Percentiles rank a stretch among this genome's conserved stretches.
These are phyloP conservation scores for Corvus hawaiiensis DNA, from an alignment of 2,113 vertebrate genomes.

Conservation along the genomic window DNA sequence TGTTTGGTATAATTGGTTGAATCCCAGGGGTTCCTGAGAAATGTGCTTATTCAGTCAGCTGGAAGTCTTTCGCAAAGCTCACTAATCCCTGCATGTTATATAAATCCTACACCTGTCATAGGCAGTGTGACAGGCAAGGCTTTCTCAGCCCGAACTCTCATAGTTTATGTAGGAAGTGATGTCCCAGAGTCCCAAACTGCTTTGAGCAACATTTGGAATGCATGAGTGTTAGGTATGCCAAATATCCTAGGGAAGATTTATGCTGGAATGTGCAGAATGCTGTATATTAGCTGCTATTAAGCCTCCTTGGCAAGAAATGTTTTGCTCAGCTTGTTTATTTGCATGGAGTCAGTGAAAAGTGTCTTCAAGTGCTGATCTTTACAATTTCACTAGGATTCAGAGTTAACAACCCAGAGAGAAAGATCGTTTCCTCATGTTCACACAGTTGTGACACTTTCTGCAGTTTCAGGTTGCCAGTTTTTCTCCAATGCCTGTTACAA, in stretches of 20 bases:
- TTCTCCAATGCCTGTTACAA: not conserved
- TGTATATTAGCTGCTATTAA: slow-evolving; percentile 34
- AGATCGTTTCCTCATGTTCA: not conserved
- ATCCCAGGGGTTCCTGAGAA: slow-evolving; percentile 38
- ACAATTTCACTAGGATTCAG: not conserved
- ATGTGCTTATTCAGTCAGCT: slow-evolving; percentile 48
- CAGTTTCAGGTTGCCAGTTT: not conserved
- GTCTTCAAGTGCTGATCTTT: not conserved
- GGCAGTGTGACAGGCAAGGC: slow-evolving; percentile 8
- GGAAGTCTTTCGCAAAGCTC: slow-evolving; percentile 11
- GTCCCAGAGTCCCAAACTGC: not conserved
- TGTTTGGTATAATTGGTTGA: not conserved
- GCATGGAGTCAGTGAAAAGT: not conserved
- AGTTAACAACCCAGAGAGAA: not conserved
- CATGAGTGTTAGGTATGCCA: not conserved
- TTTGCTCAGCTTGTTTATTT: not conserved
- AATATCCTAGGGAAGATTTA: not conserved
- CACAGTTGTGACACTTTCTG: not conserved
- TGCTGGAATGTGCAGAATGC: slow-evolving; percentile 7
- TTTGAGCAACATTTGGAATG: slow-evolving; percentile 15
- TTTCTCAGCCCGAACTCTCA: not conserved
- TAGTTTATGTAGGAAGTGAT: not conserved
- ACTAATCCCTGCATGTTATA: slow-evolving; percentile 39
- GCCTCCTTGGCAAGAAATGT: not conserved
- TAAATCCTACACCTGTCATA: slow-evolving; percentile 52